Base-by-base conservation (phyloP, 1,140 invertebrate genomes). In the Drosophila pachea region DNA sequence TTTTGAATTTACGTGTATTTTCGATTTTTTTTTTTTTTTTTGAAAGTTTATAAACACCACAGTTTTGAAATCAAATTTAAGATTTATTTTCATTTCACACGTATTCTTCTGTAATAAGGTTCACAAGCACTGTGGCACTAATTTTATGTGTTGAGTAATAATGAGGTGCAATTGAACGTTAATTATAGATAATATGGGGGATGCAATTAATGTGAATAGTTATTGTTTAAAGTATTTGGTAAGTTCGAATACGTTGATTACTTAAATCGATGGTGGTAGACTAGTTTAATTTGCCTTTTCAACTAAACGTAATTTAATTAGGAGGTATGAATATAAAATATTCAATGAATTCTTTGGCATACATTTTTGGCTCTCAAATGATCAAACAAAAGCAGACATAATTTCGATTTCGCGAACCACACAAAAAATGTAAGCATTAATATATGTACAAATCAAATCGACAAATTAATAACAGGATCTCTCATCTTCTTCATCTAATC, bases 61-160 rank as follows among this genome's bases (percentile, higher is more conserved):
- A 11, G 4, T 47, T 4, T 7, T 52, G 45, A 73, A 82, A 67
- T 74, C 59, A 72, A 45, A 53, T 67, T 77, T 61, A 52, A 61
- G 54, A 74, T 82, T 74, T 82, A 74, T 82, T 81, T 49, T 66
- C 29, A 55, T 50, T 67, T 43, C 50, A 50, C 40, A 61, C 68
- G 49, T 71, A 53, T 67, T 14, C 45, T 7, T 36, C 56, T 73
- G 73, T 82, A 73, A 63, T 74, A 82, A 76, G 66, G 36, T 82
- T 77, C 78, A 77, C 78, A 81, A 81, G 77, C 78, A 79, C 78
- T 76, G 77, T 81, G 78, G 78, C 70, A 82, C 78, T 81, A 77
- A 74, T 48, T 64, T 77, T 77, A 82, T 36, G 62, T 74, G 45
- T 58, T 77, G 14, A 64, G 77, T 65, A 58, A 67, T 65, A 52